These are phyloP conservation scores for Mamestra configurata DNA, from an alignment of 1,140 invertebrate species.

Conservation along the genomic window DNA sequence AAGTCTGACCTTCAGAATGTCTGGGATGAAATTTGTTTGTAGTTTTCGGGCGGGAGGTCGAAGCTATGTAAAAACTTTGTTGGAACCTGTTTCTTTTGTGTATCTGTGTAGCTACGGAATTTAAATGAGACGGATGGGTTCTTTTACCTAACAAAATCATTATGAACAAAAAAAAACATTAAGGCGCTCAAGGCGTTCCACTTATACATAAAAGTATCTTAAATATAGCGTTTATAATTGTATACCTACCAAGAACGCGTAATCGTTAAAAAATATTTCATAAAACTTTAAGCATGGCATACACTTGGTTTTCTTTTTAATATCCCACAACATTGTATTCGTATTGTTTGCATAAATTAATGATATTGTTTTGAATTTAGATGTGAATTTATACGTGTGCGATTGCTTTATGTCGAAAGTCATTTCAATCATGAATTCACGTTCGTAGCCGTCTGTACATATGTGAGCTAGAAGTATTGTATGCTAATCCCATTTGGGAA, in stretches of 20 bases:
- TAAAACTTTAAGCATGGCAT: not conserved
- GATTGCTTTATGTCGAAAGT: constrained; percentile 20
- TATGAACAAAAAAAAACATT: not conserved
- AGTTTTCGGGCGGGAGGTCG: not conserved
- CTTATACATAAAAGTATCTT: not conserved
- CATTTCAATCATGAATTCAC: constrained; percentile 24
- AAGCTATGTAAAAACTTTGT: not conserved
- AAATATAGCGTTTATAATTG: not conserved
- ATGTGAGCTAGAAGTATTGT: constrained; percentile 65
- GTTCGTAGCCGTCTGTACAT: constrained; percentile 3
- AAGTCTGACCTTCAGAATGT: not conserved
- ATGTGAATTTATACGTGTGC: constrained; percentile 10
- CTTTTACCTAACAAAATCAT: constrained; percentile 23
- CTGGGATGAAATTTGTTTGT: constrained; percentile 17
- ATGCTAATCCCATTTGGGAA: constrained; percentile 70
- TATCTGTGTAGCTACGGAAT: constrained; percentile 14
- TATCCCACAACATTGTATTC: not conserved
- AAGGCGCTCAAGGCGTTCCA: not conserved
- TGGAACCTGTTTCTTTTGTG: constrained; percentile 25
- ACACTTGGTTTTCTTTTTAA: not conserved
- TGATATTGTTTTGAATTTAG: constrained; percentile 15
- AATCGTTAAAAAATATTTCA: not conserved
- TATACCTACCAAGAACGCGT: not conserved
- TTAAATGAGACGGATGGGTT: constrained; percentile 34
- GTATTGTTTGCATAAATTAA: constrained; percentile 9